Conservation (phyloP, 2,888 invertebrate species). For the Agriopis aurantiaria region DNA sequence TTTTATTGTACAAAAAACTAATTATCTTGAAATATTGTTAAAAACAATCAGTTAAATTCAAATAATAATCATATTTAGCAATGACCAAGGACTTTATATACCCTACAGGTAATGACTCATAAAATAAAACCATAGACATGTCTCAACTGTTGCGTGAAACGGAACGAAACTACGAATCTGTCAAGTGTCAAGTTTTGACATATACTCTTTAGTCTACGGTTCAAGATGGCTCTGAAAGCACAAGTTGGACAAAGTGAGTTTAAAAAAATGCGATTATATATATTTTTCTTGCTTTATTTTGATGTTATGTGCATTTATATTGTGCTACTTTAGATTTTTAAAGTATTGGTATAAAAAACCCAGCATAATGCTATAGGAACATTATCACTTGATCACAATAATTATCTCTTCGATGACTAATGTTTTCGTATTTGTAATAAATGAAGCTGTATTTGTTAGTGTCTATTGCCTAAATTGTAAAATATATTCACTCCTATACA, state of each 20-base stretch:
- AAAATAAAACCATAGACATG: constrained; percentile 3
- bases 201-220: constrained; percentile 67
- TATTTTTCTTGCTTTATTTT: constrained; percentile 8
- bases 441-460: constrained; percentile 4
- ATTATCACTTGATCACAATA: constrained; percentile 15
- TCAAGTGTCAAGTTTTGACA: constrained; percentile 30
- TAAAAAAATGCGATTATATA: constrained; percentile 48
- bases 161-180: neutral
- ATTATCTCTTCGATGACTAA: constrained; percentile 64
- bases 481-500: neutral
- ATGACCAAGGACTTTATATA: too few relatives aligned
- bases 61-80: too few relatives aligned
- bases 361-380: neutral
- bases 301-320: neutral
- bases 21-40: too few relatives aligned
- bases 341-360: neutral
- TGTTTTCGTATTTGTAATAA: constrained; percentile 46
- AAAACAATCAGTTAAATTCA: neutral
- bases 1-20: neutral
- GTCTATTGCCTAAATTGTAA: neutral
- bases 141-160: constrained; percentile 1
- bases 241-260: constrained; percentile 95
- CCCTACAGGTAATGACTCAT: too few relatives aligned
- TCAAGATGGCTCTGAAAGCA: constrained; percentile 94
- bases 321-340: neutral